A percentile compares a stretch with the other conserved stretches of the same genome.
phyloP scores from a whole-genome alignment of 1,140 invertebrate genomes.

The Eumeta japonica region DNA sequence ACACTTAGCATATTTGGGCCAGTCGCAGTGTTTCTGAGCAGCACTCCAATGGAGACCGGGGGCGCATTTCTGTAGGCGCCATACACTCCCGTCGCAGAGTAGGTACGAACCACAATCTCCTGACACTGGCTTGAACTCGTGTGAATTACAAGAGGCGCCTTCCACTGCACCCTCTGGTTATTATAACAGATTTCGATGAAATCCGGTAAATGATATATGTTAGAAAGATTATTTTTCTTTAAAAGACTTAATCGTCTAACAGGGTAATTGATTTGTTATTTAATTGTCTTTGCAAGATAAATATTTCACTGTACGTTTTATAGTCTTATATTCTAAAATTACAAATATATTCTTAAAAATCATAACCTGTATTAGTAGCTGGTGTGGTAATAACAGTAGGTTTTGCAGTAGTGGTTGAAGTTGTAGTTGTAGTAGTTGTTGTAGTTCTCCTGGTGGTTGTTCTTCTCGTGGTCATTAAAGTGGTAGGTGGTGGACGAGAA shows the following conservation, averaged over 20 bases:
- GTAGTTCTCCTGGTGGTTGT: slow-evolving; percentile 22
- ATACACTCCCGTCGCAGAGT: slow-evolving; percentile 67
- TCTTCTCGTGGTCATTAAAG: slow-evolving; percentile 22
- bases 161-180: slow-evolving; percentile 15
- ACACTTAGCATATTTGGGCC: slow-evolving; percentile 74
- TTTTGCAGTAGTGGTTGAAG: slow-evolving; percentile 16
- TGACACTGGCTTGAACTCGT: slow-evolving; percentile 66
- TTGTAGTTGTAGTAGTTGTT: slow-evolving; percentile 18
- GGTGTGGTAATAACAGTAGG: slow-evolving; percentile 17
- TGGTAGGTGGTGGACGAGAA: slow-evolving; percentile 28
- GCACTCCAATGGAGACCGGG: slow-evolving; percentile 79
- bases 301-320: too few species aligned
- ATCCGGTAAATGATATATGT: too few species aligned
- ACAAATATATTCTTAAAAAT: too few species aligned
- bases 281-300: too few species aligned
- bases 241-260: too few species aligned
- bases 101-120: slow-evolving; percentile 74
- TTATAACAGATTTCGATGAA: slow-evolving; percentile 5
- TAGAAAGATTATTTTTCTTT: too few species aligned
- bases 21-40: slow-evolving; percentile 68
- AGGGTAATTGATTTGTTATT: too few species aligned
- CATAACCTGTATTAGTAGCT: too few species aligned
- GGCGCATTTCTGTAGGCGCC: slow-evolving; percentile 68
- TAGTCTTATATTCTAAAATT: too few species aligned
- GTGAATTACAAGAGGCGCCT: slow-evolving; percentile 57